phyloP scores from a whole-genome alignment of 2,888 invertebrate genomes.

The Yponomeuta plumbellus region DNA sequence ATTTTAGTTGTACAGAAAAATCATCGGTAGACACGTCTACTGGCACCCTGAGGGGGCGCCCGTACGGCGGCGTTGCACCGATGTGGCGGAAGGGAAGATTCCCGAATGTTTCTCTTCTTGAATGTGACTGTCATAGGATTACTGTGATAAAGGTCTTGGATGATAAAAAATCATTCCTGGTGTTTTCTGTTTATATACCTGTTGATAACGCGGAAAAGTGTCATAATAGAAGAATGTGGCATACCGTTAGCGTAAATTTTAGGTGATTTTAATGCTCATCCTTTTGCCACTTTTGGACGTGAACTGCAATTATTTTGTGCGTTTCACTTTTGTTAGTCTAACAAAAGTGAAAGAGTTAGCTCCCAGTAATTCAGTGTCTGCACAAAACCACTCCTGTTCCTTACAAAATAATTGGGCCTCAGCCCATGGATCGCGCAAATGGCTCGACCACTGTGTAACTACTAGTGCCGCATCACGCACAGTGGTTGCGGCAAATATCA shows the following conservation, averaged over 20 bases:
- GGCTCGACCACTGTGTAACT: background rate
- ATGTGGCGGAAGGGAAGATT: constrained; percentile 1
- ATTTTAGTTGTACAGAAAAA: background rate
- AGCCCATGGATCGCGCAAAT: background rate
- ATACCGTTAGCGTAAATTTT: background rate
- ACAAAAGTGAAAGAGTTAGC: too few relatives aligned
- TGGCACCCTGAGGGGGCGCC: background rate
- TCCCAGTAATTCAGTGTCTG: too few relatives aligned
- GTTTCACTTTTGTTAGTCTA: background rate
- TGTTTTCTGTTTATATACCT: constrained; percentile 10
- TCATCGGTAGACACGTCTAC: background rate
- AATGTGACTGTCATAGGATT: constrained; percentile 6
- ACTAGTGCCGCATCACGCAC: background rate
- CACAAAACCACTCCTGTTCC: too few relatives aligned
- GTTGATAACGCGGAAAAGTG: background rate
- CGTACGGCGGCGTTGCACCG: background rate
- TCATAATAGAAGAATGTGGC: constrained; percentile 14
- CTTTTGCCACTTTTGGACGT: background rate
- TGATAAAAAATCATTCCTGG: background rate
- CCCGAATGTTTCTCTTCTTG: constrained; percentile 1
- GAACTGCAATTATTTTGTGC: background rate
- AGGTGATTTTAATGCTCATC: constrained; percentile 2
- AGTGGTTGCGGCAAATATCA: background rate
- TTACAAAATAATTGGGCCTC: too few relatives aligned
- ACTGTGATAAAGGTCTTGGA: background rate